Evolutionary conservation across 2,888 invertebrate species (phyloP).

Genomic region (Eupeodes latifasciatus): DNA sequence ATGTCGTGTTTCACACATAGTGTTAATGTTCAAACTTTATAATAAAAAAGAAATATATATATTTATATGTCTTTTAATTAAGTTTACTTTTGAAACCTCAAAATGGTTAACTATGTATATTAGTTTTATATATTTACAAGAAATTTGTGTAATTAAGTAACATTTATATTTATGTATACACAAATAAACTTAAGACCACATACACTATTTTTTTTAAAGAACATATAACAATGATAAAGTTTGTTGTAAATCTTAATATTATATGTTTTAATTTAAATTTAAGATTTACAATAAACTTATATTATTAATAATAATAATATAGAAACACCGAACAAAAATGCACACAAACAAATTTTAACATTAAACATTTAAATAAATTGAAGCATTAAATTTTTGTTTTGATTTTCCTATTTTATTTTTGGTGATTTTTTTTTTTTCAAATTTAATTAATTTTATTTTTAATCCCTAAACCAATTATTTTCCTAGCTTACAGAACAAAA

Average conservation of each 20-base stretch:
- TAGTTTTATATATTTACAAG: neutral
- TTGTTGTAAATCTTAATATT: constrained; percentile 8
- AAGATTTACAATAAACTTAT: constrained; percentile 43
- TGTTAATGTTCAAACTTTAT: too few relatives aligned
- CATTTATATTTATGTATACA: neutral
- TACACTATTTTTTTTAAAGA: constrained; percentile 1
- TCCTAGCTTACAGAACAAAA: neutral
- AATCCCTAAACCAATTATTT: neutral
- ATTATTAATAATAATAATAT: constrained; percentile 5
- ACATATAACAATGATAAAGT: constrained; percentile 33
- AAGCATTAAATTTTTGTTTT: constrained; percentile 10
- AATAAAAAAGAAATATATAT: too few relatives aligned
- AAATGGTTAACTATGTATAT: neutral
- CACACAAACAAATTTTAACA: constrained; percentile 53
- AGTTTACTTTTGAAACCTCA: too few relatives aligned
- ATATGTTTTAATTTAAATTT: neutral
- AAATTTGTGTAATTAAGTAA: constrained; percentile 8
- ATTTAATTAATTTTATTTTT: constrained; percentile 2
- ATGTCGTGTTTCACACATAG: too few relatives aligned
- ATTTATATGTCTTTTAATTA: too few relatives aligned
- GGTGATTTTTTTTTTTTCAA: neutral
- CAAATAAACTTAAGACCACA: constrained; percentile 32
- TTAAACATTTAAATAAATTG: constrained; percentile 43
- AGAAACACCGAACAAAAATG: constrained; percentile 67
- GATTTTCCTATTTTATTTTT: constrained; percentile 4